Percentiles rank a stretch among this genome's conserved stretches.
phyloP scores from a whole-genome alignment of 2,888 invertebrate species.

The Orthosia cruda region DNA sequence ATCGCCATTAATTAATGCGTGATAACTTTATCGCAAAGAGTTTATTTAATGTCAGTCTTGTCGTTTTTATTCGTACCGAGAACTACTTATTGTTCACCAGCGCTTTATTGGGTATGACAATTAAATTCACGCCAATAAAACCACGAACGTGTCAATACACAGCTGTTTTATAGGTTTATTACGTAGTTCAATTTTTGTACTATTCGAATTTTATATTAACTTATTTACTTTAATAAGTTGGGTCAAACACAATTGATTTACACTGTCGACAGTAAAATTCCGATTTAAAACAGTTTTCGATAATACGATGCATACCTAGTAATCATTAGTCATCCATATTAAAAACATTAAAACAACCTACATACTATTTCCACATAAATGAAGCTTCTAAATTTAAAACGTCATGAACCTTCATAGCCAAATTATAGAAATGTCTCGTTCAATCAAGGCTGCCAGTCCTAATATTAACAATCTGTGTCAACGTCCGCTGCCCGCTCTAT shows the following conservation, averaged over 20 bases:
- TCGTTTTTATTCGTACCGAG: constrained; percentile 5
- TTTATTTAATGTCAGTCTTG: neutral
- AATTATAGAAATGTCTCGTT: constrained; percentile 20
- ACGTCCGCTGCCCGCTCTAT: constrained; percentile 31
- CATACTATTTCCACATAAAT: neutral
- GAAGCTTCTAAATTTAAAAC: constrained; percentile 1
- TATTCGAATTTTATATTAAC: neutral
- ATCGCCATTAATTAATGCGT: neutral
- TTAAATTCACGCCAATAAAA: constrained; percentile 11
- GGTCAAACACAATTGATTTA: neutral
- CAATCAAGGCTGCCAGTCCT: constrained; percentile 28
- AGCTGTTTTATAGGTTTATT: constrained; percentile 1
- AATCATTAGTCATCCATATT: too few relatives aligned
- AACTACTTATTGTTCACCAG: neutral
- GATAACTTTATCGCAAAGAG: neutral
- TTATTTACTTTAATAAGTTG: too few relatives aligned
- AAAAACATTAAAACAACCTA: neutral
- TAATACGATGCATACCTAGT: too few relatives aligned
- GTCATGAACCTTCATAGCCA: constrained; percentile 6
- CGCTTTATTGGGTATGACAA: constrained; percentile 6
- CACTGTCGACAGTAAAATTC: too few relatives aligned
- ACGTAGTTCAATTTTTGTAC: neutral
- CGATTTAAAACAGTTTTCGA: too few relatives aligned
- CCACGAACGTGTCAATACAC: neutral
- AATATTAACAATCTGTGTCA: constrained; percentile 52